Evolutionary conservation across 1,140 invertebrate species (phyloP).

Genomic region (Papilio polytes): DNA sequence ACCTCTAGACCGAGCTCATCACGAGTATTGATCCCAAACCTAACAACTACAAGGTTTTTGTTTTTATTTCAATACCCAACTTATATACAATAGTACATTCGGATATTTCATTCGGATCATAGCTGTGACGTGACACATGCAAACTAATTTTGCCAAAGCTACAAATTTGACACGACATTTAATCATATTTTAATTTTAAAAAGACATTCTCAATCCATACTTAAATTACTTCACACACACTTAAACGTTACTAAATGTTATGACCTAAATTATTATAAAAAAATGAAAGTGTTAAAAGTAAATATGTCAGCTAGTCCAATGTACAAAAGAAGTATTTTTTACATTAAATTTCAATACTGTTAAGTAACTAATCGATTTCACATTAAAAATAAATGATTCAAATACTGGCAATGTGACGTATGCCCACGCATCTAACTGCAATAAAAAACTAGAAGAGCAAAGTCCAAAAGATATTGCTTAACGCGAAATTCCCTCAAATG

Average conservation of each 20-base stretch:
- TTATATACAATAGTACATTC: neutral
- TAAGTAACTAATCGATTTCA: constrained; percentile 24
- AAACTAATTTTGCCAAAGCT: too few species aligned
- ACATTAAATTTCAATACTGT: neutral
- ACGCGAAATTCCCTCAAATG: constrained; percentile 65
- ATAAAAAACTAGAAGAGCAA: constrained; percentile 9
- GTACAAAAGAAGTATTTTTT: neutral
- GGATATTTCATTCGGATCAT: too few species aligned
- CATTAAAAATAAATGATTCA: constrained; percentile 30
- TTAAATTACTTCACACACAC: neutral
- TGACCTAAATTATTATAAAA: neutral
- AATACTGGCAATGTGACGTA: constrained; percentile 9
- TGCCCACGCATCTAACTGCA: neutral
- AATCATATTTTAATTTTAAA: neutral
- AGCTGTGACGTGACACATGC: too few species aligned
- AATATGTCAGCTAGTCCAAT: neutral
- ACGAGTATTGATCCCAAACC: constrained; percentile 31
- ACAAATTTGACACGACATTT: too few species aligned
- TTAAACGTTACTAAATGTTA: neutral
- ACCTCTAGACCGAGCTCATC: constrained; percentile 14
- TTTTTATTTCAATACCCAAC: neutral
- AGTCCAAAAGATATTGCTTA: constrained; percentile 57
- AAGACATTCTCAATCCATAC: neutral
- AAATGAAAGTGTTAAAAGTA: neutral
- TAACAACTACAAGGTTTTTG: neutral